phyloP scores from a whole-genome alignment of 2,888 invertebrate genomes.

The Heliconius cydno region DNA sequence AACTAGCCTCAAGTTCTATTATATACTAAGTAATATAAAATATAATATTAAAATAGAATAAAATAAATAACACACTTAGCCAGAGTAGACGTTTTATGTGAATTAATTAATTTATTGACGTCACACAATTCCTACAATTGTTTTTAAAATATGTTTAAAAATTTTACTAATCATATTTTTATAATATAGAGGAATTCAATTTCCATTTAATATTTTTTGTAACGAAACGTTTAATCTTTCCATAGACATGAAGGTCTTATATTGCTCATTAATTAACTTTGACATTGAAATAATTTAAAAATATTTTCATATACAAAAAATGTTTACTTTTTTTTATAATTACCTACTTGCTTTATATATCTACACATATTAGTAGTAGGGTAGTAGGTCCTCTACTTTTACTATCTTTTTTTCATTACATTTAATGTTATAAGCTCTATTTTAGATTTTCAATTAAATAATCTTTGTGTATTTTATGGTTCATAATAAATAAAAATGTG shows the following conservation, averaged over 20 bases:
- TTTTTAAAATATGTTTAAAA: neutral
- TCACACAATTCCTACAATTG: neutral
- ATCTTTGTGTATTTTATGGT: neutral
- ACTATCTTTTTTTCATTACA: neutral
- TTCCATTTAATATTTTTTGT: neutral
- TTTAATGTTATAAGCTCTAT: neutral
- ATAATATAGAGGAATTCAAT: neutral
- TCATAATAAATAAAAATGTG: neutral
- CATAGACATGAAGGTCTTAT: slow-evolving; percentile 13
- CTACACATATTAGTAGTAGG: no score
- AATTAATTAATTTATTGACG: neutral
- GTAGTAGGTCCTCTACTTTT: no score
- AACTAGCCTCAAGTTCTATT: no score
- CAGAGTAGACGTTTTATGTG: neutral
- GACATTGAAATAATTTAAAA: slow-evolving; percentile 1
- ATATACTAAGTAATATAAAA: no score
- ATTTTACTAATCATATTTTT: neutral
- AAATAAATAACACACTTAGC: neutral
- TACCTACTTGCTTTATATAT: no score
- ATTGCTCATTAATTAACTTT: neutral
- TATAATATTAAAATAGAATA: neutral
- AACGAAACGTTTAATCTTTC: slow-evolving; percentile 1
- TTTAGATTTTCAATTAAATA: neutral
- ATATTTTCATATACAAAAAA: neutral
- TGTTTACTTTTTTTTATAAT: no score